Percentiles rank a stretch among this genome's conserved stretches.
Evolutionary conservation across 2,888 invertebrate genomes (phyloP).

Genomic region (Zygaena filipendulae): DNA sequence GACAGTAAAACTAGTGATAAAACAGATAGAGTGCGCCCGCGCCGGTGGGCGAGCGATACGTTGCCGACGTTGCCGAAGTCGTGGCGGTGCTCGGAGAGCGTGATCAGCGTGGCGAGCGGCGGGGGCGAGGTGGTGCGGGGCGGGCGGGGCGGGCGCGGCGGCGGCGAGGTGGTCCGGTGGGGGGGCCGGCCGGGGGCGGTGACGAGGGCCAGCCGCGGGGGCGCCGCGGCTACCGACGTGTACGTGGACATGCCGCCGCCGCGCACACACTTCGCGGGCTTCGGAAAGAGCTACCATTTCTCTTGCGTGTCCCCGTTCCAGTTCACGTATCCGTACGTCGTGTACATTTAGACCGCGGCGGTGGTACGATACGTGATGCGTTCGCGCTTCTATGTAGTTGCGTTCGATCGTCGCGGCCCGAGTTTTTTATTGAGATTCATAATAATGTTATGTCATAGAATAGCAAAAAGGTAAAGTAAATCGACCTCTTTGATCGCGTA

Average conservation of each 20-base stretch:
- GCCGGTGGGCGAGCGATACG: constrained; percentile 51
- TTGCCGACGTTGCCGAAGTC: constrained; percentile 36
- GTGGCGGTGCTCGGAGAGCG: constrained; percentile 57
- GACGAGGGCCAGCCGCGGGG: constrained; percentile 63
- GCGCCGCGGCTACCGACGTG: constrained; percentile 55
- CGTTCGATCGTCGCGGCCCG: too few species aligned
- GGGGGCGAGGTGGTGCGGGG: constrained; percentile 35
- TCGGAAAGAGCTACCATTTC: constrained; percentile 65
- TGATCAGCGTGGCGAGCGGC: constrained; percentile 40
- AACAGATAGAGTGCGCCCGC: constrained; percentile 36
- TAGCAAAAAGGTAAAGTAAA: too few species aligned
- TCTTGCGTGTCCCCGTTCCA: constrained; percentile 65
- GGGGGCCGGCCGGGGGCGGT: constrained; percentile 60
- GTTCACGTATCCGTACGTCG: constrained; percentile 58
- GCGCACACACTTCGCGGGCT: constrained; percentile 60
- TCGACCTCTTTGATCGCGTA: too few species aligned
- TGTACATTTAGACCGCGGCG: constrained; percentile 51
- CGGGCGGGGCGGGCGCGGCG: constrained; percentile 25
- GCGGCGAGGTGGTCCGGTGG: constrained; percentile 53
- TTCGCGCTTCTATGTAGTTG: constrained; percentile 11
- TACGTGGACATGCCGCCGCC: constrained; percentile 57
- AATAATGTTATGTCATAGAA: too few species aligned
- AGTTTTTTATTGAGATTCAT: too few species aligned
- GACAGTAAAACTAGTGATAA: constrained; percentile 24
- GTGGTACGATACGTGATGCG: constrained; percentile 5